phyloP scores from a whole-genome alignment of 1,140 invertebrate genomes.

The Tetragonula clypearis region DNA sequence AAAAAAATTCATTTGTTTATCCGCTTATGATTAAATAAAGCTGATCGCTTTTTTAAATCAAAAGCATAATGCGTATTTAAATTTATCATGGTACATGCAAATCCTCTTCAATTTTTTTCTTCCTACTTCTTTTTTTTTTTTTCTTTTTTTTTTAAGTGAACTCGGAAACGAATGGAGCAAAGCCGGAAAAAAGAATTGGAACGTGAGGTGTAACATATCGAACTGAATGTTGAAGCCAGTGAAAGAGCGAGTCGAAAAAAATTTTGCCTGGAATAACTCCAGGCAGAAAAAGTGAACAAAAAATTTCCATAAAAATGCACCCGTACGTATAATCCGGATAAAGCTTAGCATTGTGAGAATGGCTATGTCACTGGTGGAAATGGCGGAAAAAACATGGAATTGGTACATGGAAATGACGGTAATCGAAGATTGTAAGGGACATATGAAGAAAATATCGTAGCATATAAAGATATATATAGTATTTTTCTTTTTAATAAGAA shows the following conservation, averaged over 20 bases:
- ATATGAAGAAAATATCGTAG: neutral
- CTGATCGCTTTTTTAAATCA: conserved; percentile 37
- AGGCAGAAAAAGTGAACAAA: conserved; percentile 69
- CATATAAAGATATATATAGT: neutral
- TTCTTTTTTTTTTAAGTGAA: conserved; percentile 58
- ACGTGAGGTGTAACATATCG: conserved; percentile 67
- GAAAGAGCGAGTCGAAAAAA: conserved; percentile 63
- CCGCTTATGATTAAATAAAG: neutral
- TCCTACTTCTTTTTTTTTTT: neutral
- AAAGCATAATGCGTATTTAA: conserved; percentile 51
- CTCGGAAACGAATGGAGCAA: conserved; percentile 59
- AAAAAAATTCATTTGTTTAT: conserved; percentile 13
- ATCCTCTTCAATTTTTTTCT: conserved; percentile 42
- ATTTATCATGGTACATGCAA: conserved; percentile 48
- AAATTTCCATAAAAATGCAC: conserved; percentile 75
- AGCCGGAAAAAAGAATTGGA: conserved; percentile 63
- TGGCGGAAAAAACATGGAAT: conserved; percentile 57
- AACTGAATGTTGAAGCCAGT: conserved; percentile 62
- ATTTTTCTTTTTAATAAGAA: neutral
- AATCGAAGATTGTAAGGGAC: conserved; percentile 27
- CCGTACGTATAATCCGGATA: conserved; percentile 77
- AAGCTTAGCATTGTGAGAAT: conserved; percentile 74
- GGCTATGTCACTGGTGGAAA: conserved; percentile 54
- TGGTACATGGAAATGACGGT: conserved; percentile 33
- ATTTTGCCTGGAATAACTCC: conserved; percentile 70